Percentiles rank a stretch among this genome's conserved stretches.
Conservation (phyloP, 1,140 invertebrate genomes). For the Vanessa atalanta region DNA sequence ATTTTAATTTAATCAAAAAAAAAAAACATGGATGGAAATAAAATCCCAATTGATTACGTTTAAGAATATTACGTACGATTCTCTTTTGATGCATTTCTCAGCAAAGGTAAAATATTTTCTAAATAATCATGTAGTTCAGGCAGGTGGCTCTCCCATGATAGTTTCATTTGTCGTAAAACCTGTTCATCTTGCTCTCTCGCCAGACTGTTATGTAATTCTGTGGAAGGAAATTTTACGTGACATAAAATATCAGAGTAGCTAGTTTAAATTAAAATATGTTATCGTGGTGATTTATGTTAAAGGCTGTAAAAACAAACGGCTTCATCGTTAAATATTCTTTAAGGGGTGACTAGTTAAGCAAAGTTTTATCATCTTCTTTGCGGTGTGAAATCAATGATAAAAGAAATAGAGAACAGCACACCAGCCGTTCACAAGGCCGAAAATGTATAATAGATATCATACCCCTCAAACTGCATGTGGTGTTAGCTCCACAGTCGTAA, state of each 20-base stretch:
- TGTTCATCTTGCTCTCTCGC: constrained; percentile 70
- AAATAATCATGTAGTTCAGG: constrained; percentile 72
- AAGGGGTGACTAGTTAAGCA: too few species aligned
- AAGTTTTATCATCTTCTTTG: too few species aligned
- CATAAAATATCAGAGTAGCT: background rate
- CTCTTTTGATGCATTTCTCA: constrained; percentile 79
- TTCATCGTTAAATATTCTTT: too few species aligned
- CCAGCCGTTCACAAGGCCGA: background rate
- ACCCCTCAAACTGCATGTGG: constrained; percentile 68
- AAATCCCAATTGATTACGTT: background rate
- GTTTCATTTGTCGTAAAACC: constrained; percentile 60
- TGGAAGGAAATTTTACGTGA: constrained; percentile 18
- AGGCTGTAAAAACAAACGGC: too few species aligned
- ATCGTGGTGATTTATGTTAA: too few species aligned
- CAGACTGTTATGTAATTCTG: constrained; percentile 68
- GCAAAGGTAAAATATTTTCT: constrained; percentile 78
- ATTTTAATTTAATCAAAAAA: too few species aligned
- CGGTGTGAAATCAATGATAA: too few species aligned
- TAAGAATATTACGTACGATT: constrained; percentile 76
- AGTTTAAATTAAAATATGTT: too few species aligned
- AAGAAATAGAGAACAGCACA: background rate
- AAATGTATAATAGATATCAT: constrained; percentile 10
- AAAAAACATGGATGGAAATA: too few species aligned
- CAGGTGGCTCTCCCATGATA: constrained; percentile 73
- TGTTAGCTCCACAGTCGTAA: constrained; percentile 66